Evolutionary conservation across 2,888 invertebrate genomes (phyloP).

Genomic region (Drosophila colorata): DNA sequence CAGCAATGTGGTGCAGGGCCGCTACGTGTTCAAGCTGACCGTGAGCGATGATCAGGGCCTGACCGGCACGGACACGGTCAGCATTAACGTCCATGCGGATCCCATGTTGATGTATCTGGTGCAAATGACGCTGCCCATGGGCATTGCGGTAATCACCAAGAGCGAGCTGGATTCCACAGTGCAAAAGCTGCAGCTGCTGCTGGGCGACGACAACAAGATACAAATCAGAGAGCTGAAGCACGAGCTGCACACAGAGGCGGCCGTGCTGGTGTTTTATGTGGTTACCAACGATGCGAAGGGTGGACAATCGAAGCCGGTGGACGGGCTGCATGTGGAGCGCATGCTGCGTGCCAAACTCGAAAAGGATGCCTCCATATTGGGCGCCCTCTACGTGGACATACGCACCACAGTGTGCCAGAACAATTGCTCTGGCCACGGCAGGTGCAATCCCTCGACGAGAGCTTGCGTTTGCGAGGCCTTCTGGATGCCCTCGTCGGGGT

Average conservation of each 20-base stretch:
- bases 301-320: constrained; percentile 83
- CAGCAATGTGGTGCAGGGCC: constrained; percentile 93
- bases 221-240: constrained; percentile 87
- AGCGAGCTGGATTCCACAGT: constrained; percentile 89
- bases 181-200: constrained; percentile 90
- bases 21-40: constrained; percentile 95
- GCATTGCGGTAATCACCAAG: constrained; percentile 89
- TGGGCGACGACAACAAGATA: constrained; percentile 90
- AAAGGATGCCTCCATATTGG: constrained; percentile 90
- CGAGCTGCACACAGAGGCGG: constrained; percentile 88
- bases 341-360: constrained; percentile 89
- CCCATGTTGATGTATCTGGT: constrained; percentile 91
- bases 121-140: constrained; percentile 92
- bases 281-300: constrained; percentile 83
- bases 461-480: constrained; percentile 96
- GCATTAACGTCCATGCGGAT: constrained; percentile 93
- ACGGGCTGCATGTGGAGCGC: constrained; percentile 89
- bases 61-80: constrained; percentile 92
- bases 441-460: constrained; percentile 93
- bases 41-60: constrained; percentile 96
- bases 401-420: constrained; percentile 96
- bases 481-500: constrained; percentile 96
- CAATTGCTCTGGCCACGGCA: constrained; percentile 96
- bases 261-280: constrained; percentile 90
- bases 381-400: constrained; percentile 90